phyloP scores from a whole-genome alignment of 1,140 invertebrate genomes.

The Proales similis region DNA sequence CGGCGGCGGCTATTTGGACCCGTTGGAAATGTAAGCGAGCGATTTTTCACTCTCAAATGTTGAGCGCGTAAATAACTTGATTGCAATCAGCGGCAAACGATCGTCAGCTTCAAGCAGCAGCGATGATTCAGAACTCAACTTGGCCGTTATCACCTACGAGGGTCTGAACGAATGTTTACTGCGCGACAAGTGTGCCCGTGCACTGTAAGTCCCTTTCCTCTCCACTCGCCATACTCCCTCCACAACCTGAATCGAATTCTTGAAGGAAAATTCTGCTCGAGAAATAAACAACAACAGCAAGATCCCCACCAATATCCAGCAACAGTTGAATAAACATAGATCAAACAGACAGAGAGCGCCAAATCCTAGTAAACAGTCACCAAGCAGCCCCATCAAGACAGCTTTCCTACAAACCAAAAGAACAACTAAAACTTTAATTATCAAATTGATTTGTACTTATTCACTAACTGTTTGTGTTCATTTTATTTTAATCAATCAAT shows the following conservation, averaged over 20 bases:
- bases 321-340: too few relatives aligned
- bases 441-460: too few relatives aligned
- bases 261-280: constrained; percentile 32
- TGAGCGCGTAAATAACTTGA: not conserved
- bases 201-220: constrained; percentile 24
- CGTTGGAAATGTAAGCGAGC: constrained; percentile 23
- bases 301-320: too few relatives aligned
- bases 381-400: too few relatives aligned
- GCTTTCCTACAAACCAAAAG: too few relatives aligned
- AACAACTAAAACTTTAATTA: too few relatives aligned
- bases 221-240: too few relatives aligned
- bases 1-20: constrained; percentile 26
- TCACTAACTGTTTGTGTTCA: too few relatives aligned
- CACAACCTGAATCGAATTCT: too few relatives aligned
- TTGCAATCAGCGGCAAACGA: constrained; percentile 14
- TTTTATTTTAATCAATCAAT: too few relatives aligned
- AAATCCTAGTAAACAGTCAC: too few relatives aligned
- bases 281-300: constrained; percentile 12
- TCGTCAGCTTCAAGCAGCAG: constrained; percentile 1
- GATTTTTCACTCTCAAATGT: not conserved
- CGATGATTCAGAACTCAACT: constrained; percentile 18
- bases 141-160: constrained; percentile 27
- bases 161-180: constrained; percentile 18
- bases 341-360: too few relatives aligned
- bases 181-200: constrained; percentile 28